A percentile compares a stretch with the other conserved stretches of the same genome.
These are phyloP conservation scores for Aphis craccivora DNA, from an alignment of 1,140 invertebrate genomes.

Conservation along the genomic window DNA sequence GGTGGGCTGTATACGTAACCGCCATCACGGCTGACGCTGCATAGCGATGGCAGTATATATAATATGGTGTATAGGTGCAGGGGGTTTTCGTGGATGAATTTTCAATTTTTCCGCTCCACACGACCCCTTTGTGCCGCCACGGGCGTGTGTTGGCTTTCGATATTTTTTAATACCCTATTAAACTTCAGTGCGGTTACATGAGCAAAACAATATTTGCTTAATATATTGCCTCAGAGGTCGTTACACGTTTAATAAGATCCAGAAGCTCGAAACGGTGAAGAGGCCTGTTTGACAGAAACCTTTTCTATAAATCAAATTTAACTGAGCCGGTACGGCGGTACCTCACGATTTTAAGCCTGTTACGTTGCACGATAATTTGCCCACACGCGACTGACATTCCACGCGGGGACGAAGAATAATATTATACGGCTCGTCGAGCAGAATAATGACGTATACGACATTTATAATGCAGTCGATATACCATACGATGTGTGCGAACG, in stretches of 20 bases:
- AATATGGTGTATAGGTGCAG: background rate
- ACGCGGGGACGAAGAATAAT: background rate
- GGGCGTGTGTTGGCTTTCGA: slow-evolving; percentile 1
- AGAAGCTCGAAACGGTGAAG: background rate
- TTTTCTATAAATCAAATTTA: slow-evolving; percentile 49
- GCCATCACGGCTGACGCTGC: too few species aligned
- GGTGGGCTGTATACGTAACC: background rate
- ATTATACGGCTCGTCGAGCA: slow-evolving; percentile 33
- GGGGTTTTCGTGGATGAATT: background rate
- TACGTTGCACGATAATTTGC: background rate
- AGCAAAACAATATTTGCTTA: slow-evolving; percentile 41
- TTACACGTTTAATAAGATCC: slow-evolving; percentile 38
- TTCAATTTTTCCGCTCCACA: slow-evolving; percentile 23
- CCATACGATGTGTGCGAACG: too few species aligned
- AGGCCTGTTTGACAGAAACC: background rate
- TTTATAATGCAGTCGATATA: background rate
- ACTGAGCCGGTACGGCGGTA: background rate
- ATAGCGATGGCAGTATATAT: too few species aligned
- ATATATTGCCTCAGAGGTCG: slow-evolving; percentile 14
- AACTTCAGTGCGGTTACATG: background rate
- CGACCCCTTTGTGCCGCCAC: background rate
- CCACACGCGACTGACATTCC: background rate
- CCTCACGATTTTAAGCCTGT: background rate
- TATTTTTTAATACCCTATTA: slow-evolving; percentile 50
- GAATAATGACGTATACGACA: slow-evolving; percentile 33